phyloP scores from a whole-genome alignment of 2,888 invertebrate genomes.

The Mellilla xanthometata region DNA sequence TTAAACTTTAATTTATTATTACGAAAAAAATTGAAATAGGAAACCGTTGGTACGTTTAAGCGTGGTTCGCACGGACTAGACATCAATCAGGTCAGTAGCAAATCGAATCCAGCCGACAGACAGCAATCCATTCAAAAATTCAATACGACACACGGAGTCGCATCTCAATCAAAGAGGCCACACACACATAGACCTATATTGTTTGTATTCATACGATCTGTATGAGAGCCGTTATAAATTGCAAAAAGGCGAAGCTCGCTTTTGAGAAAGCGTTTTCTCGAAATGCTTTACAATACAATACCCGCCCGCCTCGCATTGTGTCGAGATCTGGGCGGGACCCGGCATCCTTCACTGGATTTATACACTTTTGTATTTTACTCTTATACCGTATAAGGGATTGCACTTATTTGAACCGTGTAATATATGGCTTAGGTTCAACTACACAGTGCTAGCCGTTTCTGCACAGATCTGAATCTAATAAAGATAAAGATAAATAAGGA shows the following conservation, averaged over 20 bases:
- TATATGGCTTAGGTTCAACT: not conserved
- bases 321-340: slow-evolving; percentile 60
- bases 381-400: slow-evolving; percentile 22
- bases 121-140: slow-evolving; percentile 4
- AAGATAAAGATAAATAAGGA: too few species aligned
- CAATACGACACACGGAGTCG: slow-evolving; percentile 26
- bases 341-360: slow-evolving; percentile 58
- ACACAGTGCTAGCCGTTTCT: too few species aligned
- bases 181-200: slow-evolving; percentile 45
- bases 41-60: too few species aligned
- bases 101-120: not conserved
- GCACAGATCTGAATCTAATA: too few species aligned
- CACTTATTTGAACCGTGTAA: slow-evolving; percentile 21
- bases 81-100: not conserved
- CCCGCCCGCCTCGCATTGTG: slow-evolving; percentile 62
- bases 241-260: slow-evolving; percentile 70
- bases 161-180: slow-evolving; percentile 43
- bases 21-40: too few species aligned
- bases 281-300: slow-evolving; percentile 76
- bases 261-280: slow-evolving; percentile 73
- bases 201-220: slow-evolving; percentile 68
- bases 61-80: not conserved
- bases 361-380: slow-evolving; percentile 39
- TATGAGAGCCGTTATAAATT: slow-evolving; percentile 72
- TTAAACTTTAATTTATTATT: too few species aligned